Evolutionary conservation across 1,140 invertebrate genomes (phyloP).

Genomic region (Drosophila miranda): DNA sequence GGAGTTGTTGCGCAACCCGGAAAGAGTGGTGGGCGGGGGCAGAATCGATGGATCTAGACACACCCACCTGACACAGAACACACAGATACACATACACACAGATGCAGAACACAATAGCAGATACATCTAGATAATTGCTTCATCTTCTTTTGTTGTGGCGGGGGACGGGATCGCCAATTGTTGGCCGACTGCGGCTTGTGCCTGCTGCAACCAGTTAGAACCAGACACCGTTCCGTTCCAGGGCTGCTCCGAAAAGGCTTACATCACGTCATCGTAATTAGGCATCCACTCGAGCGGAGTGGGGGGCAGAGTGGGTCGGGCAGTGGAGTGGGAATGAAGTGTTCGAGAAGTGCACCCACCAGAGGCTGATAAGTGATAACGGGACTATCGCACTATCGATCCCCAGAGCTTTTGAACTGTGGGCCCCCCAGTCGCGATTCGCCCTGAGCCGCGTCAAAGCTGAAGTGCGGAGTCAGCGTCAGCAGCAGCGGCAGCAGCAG

Average conservation of each 20-base stretch:
- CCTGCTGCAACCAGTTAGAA: slow-evolving; percentile 63
- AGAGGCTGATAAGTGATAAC: slow-evolving; percentile 22
- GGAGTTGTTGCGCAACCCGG: slow-evolving; percentile 29
- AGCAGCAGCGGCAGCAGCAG: slow-evolving; percentile 23
- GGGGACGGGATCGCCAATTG: slow-evolving; percentile 21
- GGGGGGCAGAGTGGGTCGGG: not conserved
- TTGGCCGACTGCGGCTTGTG: slow-evolving; percentile 6
- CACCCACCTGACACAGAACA: slow-evolving; percentile 30
- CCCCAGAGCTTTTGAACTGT: slow-evolving; percentile 34
- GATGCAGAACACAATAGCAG: slow-evolving; percentile 28
- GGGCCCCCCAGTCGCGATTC: slow-evolving; percentile 18
- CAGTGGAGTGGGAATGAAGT: too few species aligned
- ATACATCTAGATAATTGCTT: slow-evolving; percentile 60
- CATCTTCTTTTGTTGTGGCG: slow-evolving; percentile 39
- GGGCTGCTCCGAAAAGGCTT: slow-evolving; percentile 34
- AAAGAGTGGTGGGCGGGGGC: too few species aligned
- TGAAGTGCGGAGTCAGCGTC: slow-evolving; percentile 34
- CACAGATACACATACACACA: not conserved
- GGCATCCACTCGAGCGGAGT: slow-evolving; percentile 30
- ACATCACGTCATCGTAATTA: slow-evolving; percentile 59
- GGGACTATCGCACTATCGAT: slow-evolving; percentile 5
- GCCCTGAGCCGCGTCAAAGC: not conserved
- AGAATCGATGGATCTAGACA: slow-evolving; percentile 33
- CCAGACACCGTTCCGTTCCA: slow-evolving; percentile 25
- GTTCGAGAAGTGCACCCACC: slow-evolving; percentile 30